phyloP scores from a whole-genome alignment of 2,113 vertebrate genomes.

The Leucopsar rothschildi region DNA sequence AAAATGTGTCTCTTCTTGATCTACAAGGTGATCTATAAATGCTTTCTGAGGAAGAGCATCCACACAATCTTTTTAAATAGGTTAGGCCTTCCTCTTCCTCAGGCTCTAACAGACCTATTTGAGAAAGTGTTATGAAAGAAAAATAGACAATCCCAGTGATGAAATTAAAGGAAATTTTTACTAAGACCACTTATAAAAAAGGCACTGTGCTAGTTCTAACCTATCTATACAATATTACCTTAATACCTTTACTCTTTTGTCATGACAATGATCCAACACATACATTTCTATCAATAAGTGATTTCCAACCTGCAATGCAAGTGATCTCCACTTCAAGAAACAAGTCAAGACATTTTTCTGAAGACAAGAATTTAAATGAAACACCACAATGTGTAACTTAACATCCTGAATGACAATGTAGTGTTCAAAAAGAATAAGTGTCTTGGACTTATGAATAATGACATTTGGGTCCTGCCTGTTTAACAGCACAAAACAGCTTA shows the following conservation, averaged over 20 bases:
- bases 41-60: not conserved
- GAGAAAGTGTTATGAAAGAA: not conserved
- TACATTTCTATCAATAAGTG: not conserved
- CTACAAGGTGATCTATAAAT: not conserved
- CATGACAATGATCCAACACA: not conserved
- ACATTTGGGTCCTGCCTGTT: not conserved
- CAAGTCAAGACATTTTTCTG: not conserved
- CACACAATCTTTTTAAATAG: not conserved
- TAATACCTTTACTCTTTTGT: not conserved
- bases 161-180: not conserved
- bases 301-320: not conserved
- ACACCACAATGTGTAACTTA: not conserved
- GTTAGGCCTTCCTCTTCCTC: constrained; percentile 5
- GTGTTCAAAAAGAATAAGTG: not conserved
- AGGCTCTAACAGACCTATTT: not conserved
- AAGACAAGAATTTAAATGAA: not conserved
- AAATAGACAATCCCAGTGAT: not conserved
- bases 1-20: not conserved
- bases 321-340: not conserved
- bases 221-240: not conserved
- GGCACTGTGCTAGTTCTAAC: not conserved
- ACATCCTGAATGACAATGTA: not conserved
- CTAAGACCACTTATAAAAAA: not conserved
- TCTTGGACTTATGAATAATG: not conserved
- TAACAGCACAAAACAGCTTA: not conserved